Percentiles rank a stretch among this genome's conserved stretches.
phyloP scores from a whole-genome alignment of 2,888 invertebrate genomes.

The Spilosoma lubricipeda region DNA sequence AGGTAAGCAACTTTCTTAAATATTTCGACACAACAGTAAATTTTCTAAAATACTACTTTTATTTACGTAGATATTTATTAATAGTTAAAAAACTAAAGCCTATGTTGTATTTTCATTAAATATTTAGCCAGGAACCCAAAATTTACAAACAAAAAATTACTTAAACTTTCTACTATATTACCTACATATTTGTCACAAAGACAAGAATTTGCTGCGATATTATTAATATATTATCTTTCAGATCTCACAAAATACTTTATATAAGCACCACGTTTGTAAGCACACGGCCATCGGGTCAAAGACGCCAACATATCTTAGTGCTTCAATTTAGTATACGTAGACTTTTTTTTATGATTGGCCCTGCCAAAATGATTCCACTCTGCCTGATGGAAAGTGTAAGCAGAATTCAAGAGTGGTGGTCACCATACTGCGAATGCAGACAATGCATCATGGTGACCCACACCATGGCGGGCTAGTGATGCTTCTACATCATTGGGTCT shows the following conservation, averaged over 20 bases:
- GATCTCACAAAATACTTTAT: not conserved
- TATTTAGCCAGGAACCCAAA: not conserved
- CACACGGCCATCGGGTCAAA: too few relatives aligned
- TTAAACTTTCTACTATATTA: not conserved
- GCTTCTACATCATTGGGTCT: too few relatives aligned
- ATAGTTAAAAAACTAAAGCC: too few relatives aligned
- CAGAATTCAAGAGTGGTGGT: too few relatives aligned
- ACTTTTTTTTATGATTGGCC: too few relatives aligned
- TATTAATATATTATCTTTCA: not conserved
- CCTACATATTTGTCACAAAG: not conserved
- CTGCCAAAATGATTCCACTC: too few relatives aligned
- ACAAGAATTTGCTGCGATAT: not conserved
- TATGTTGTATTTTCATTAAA: not conserved
- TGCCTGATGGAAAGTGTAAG: too few relatives aligned
- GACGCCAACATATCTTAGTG: not conserved
- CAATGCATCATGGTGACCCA: too few relatives aligned
- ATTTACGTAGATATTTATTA: not conserved
- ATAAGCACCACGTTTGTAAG: too few relatives aligned
- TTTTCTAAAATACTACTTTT: not conserved
- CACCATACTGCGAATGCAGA: too few relatives aligned
- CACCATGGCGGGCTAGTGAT: too few relatives aligned
- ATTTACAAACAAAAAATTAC: not conserved
- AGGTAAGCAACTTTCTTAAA: slow-evolving; percentile 83
- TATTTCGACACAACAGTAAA: not conserved
- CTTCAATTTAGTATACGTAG: not conserved